Conservation (phyloP, 2,888 invertebrate species). For the Torymus aiolomorphi region DNA sequence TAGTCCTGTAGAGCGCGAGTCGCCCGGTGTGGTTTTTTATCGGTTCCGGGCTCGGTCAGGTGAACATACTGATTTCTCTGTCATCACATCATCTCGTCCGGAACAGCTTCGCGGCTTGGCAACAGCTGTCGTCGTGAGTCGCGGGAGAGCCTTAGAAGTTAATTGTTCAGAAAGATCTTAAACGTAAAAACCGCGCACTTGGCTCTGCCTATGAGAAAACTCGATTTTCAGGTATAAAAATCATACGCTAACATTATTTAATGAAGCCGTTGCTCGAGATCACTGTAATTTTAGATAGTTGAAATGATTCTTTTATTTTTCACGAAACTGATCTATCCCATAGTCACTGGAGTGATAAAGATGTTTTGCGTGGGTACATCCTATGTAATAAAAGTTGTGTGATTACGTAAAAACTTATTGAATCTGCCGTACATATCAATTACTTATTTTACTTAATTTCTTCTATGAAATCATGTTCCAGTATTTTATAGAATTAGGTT, state of each 20-base stretch:
- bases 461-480: background rate
- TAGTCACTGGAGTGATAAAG: constrained; percentile 21
- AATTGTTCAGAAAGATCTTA: constrained; percentile 52
- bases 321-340: background rate
- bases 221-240: constrained; percentile 31
- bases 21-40: constrained; percentile 56
- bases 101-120: constrained; percentile 61
- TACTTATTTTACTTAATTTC: background rate
- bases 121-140: constrained; percentile 41
- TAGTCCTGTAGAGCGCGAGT: background rate
- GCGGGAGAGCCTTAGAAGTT: constrained; percentile 24
- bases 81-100: constrained; percentile 62
- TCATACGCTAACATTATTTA: constrained; percentile 35
- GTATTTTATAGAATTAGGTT: background rate
- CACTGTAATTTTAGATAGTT: constrained; percentile 30
- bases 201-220: constrained; percentile 38
- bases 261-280: constrained; percentile 34
- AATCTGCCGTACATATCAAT: constrained; percentile 12
- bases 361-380: constrained; percentile 47
- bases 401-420: constrained; percentile 15
- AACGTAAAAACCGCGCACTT: constrained; percentile 15
- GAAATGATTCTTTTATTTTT: background rate
- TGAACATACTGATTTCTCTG: constrained; percentile 63
- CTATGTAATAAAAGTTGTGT: constrained; percentile 26
- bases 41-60: constrained; percentile 59